A percentile compares a stretch with the other conserved stretches of the same genome.
Evolutionary conservation across 1,140 invertebrate species (phyloP).

Genomic region (Tetraneura akinire): DNA sequence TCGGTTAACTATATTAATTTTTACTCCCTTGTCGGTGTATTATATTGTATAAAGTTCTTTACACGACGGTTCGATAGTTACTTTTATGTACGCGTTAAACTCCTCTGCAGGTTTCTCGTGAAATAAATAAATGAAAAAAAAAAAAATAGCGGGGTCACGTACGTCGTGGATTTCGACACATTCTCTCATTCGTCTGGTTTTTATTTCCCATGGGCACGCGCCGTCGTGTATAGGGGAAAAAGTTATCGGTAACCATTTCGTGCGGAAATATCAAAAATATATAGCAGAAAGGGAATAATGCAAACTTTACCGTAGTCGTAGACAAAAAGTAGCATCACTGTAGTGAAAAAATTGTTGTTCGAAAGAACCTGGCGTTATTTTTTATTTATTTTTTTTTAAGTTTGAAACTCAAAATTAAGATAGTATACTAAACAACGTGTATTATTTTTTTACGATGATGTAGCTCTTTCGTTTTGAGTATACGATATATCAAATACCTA

Average conservation of each 20-base stretch:
- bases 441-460: too few relatives aligned
- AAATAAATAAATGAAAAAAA: too few relatives aligned
- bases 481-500: too few relatives aligned
- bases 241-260: constrained; percentile 28
- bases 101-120: not conserved
- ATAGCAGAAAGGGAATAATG: not conserved
- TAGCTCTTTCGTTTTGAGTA: too few relatives aligned
- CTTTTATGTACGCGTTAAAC: not conserved
- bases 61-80: not conserved
- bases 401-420: too few relatives aligned
- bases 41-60: not conserved
- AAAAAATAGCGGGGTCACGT: constrained; percentile 6
- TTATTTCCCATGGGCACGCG: constrained; percentile 28
- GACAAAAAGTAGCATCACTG: not conserved
- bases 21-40: not conserved
- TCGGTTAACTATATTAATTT: constrained; percentile 5
- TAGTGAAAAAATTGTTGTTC: too few relatives aligned
- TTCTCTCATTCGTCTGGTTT: constrained; percentile 32
- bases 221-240: constrained; percentile 4
- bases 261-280: constrained; percentile 10
- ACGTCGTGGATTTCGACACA: constrained; percentile 24
- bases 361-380: too few relatives aligned
- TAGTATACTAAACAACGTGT: too few relatives aligned
- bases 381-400: too few relatives aligned
- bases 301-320: not conserved